A percentile compares a stretch with the other conserved stretches of the same genome.
Evolutionary conservation across 2,797 vertebrate species (phyloP).

Genomic region (Pitangus sulphuratus): DNA sequence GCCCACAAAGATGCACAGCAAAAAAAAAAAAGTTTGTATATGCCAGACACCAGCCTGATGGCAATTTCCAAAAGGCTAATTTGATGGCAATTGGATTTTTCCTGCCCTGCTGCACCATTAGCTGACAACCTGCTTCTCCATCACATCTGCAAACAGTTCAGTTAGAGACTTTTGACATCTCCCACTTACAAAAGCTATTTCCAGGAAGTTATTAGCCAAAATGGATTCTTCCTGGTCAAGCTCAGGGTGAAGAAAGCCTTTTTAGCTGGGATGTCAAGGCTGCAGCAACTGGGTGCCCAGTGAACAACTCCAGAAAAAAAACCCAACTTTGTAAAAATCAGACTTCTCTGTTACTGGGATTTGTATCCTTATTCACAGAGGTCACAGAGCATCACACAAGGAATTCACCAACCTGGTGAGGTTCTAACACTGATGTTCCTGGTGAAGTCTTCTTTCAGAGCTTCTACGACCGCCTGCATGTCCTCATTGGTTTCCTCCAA

Average conservation of each 20-base stretch:
- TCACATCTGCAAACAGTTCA: slow-evolving; percentile 88
- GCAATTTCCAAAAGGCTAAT: slow-evolving; percentile 80
- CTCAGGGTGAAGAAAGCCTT: slow-evolving; percentile 65
- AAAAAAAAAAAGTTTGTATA: slow-evolving; percentile 22
- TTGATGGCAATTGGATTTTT: slow-evolving; percentile 81
- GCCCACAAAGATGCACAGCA: neutral
- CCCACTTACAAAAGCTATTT: slow-evolving; percentile 79
- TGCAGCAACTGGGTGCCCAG: slow-evolving; percentile 17
- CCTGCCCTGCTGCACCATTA: slow-evolving; percentile 79
- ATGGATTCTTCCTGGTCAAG: slow-evolving; percentile 82
- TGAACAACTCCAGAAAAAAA: neutral
- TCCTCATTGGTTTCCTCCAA: slow-evolving; percentile 86
- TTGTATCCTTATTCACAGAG: neutral
- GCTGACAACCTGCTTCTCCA: slow-evolving; percentile 79
- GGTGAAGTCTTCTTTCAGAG: slow-evolving; percentile 91
- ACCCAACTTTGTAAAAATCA: neutral
- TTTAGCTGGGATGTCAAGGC: slow-evolving; percentile 22
- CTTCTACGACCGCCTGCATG: slow-evolving; percentile 82
- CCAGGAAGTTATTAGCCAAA: slow-evolving; percentile 86
- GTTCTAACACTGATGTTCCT: slow-evolving; percentile 91
- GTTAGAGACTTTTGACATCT: slow-evolving; percentile 78
- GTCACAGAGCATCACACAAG: neutral
- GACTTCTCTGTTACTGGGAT: neutral
- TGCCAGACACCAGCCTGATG: slow-evolving; percentile 64
- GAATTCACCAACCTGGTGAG: slow-evolving; percentile 83